Evolutionary conservation across 2,113 vertebrate species (phyloP).

Genomic region (Tamias sibiricus): DNA sequence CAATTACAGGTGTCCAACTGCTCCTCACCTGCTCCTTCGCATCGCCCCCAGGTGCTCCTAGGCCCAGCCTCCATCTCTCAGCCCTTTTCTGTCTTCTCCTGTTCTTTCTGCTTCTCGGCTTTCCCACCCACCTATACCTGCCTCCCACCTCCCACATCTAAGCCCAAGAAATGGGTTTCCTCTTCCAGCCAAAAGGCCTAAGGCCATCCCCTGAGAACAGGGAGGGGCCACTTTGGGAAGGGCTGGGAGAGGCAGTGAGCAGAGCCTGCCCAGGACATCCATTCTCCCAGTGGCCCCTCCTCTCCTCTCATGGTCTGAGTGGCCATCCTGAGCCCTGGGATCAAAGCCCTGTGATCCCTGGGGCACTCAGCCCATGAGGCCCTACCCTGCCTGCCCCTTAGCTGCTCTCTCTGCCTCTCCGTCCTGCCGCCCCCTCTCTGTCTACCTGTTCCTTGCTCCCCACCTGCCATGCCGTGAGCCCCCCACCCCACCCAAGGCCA

Average conservation of each 20-base stretch:
- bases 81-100: conserved; percentile 53
- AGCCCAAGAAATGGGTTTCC: neutral
- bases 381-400: neutral
- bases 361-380: neutral
- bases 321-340: neutral
- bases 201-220: neutral
- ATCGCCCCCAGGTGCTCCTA: conserved; percentile 47
- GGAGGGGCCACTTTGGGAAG: neutral
- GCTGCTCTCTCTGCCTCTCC: conserved; percentile 33
- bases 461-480: conserved; percentile 33
- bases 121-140: neutral
- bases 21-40: conserved; percentile 85
- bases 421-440: neutral
- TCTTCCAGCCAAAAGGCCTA: neutral
- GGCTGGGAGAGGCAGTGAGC: neutral
- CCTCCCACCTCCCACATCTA: neutral
- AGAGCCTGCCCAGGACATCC: neutral
- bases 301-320: neutral
- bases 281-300: neutral
- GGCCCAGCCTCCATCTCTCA: conserved; percentile 38
- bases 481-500: conserved; percentile 15
- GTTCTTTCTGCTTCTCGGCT: conserved; percentile 76
- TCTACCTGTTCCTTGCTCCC: conserved; percentile 40
- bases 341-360: neutral
- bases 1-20: conserved; percentile 89